phyloP scores from a whole-genome alignment of 2,113 vertebrate genomes.

The Ornithorhynchus anatinus region DNA sequence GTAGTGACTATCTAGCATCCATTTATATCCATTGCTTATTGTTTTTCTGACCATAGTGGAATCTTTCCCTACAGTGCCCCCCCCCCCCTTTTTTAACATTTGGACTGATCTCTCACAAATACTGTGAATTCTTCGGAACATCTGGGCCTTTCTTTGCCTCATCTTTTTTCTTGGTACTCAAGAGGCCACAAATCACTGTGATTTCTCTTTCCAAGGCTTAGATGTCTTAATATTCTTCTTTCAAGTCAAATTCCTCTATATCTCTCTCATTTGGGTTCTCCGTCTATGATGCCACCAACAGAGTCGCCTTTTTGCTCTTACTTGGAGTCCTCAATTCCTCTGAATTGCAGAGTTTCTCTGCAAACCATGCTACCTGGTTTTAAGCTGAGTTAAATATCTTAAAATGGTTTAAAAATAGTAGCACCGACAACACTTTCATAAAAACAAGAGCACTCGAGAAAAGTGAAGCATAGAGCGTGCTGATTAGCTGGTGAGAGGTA shows the following conservation, averaged over 20 bases:
- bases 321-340: neutral
- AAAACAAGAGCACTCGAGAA: neutral
- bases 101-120: conserved; percentile 8
- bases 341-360: neutral
- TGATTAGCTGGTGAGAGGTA: neutral
- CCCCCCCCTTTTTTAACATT: neutral
- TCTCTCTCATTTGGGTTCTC: conserved; percentile 9
- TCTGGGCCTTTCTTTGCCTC: conserved; percentile 39
- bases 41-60: neutral
- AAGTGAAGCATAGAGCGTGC: neutral
- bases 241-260: conserved; percentile 21
- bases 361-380: neutral
- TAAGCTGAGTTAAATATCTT: neutral
- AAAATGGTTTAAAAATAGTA: neutral
- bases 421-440: neutral
- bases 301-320: neutral
- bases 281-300: neutral
- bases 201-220: conserved; percentile 23
- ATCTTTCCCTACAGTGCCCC: no score
- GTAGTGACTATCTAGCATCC: neutral
- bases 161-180: conserved; percentile 29
- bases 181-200: conserved; percentile 35
- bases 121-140: conserved; percentile 38
- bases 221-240: conserved; percentile 33
- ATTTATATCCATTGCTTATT: neutral